A percentile compares a stretch with the other conserved stretches of the same genome.
Conservation (phyloP, 2,113 vertebrate species). For the Paraplagusia blochii region DNA sequence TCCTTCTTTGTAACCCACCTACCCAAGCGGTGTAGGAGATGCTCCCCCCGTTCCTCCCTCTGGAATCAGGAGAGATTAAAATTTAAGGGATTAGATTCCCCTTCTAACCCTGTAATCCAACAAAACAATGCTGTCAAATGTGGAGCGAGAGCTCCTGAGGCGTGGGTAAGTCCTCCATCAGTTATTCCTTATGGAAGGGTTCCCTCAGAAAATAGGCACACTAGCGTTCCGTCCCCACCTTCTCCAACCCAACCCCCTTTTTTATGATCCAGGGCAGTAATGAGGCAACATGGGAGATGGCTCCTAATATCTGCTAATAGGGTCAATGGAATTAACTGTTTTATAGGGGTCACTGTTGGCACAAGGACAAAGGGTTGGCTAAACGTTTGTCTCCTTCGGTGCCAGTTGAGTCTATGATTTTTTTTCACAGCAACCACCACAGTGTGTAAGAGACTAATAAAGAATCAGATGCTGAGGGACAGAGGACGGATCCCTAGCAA, state of each 20-base stretch:
- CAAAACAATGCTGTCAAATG: conserved; percentile 75
- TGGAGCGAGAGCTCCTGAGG: conserved; percentile 58
- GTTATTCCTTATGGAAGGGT: conserved; percentile 77
- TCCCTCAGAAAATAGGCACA: conserved; percentile 65
- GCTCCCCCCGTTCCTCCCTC: conserved; percentile 50
- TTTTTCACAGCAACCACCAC: conserved; percentile 54
- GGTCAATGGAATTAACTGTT: conserved; percentile 69
- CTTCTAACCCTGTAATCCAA: conserved; percentile 73
- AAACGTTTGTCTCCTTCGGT: conserved; percentile 51
- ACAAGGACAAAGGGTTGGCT: conserved; percentile 50
- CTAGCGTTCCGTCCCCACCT: conserved; percentile 57
- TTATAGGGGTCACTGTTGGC: conserved; percentile 57
- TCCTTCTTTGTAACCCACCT: conserved; percentile 49
- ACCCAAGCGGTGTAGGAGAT: conserved; percentile 64
- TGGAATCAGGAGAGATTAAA: conserved; percentile 76
- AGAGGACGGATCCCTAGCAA: conserved; percentile 58
- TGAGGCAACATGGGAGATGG: conserved; percentile 73
- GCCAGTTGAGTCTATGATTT: conserved; percentile 41
- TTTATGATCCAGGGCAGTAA: conserved; percentile 58
- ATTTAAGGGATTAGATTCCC: conserved; percentile 75
- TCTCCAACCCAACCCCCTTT: conserved; percentile 53
- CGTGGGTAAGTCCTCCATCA: conserved; percentile 68
- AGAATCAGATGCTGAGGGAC: conserved; percentile 62
- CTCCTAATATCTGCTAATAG: conserved; percentile 73
- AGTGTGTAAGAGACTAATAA: conserved; percentile 57